Evolutionary conservation across 2,113 vertebrate species (phyloP).

Genomic region (Ptyas mucosa): DNA sequence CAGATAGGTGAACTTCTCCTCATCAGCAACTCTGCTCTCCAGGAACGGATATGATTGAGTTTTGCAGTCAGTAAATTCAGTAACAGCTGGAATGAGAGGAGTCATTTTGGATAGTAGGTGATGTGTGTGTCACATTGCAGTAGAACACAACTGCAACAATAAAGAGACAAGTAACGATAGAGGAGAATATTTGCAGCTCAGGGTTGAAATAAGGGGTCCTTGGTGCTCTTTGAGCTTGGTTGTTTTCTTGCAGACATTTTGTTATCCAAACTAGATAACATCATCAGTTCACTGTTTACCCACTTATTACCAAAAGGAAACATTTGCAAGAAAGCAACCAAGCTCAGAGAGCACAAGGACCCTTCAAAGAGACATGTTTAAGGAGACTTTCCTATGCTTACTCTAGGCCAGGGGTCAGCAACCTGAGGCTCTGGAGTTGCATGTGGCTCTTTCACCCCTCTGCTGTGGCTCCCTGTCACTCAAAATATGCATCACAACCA

Average conservation of each 20-base stretch:
- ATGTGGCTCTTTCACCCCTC: no score
- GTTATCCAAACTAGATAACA: neutral
- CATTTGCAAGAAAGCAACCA: neutral
- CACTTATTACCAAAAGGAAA: neutral
- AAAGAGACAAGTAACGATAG: neutral
- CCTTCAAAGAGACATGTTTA: neutral
- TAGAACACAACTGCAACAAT: neutral
- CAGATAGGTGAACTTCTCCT: slow-evolving; percentile 51
- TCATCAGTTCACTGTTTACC: neutral
- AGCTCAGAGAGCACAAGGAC: neutral
- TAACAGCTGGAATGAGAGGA: slow-evolving; percentile 48
- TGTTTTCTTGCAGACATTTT: neutral
- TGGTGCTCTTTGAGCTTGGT: neutral
- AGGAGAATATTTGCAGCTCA: neutral
- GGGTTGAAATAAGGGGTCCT: neutral
- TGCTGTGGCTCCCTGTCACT: no score
- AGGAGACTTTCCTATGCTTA: slow-evolving; percentile 16
- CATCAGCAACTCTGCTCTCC: neutral
- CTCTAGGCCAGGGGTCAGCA: neutral
- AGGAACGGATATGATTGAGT: slow-evolving; percentile 33
- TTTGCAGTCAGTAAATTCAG: slow-evolving; percentile 59
- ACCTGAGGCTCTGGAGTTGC: no score
- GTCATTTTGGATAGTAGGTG: slow-evolving; percentile 45
- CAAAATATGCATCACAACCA: no score
- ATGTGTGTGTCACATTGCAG: neutral